Percentiles rank a stretch among this genome's conserved stretches.
phyloP scores from a whole-genome alignment of 2,797 vertebrate species.

The Pogoniulus pusillus region DNA sequence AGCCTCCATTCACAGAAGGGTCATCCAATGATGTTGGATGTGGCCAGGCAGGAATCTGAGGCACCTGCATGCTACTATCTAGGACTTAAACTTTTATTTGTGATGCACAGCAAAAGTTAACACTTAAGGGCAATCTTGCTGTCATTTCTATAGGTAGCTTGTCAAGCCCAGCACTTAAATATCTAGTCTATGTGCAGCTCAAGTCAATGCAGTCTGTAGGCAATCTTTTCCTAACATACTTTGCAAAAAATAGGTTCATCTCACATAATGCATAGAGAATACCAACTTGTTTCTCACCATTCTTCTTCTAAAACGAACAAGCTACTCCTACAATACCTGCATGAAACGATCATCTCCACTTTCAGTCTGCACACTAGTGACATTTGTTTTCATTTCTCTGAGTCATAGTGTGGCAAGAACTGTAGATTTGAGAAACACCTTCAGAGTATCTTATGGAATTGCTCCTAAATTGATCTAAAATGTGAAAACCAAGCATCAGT shows the following conservation, averaged over 20 bases:
- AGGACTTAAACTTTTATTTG: not conserved
- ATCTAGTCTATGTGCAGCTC: not conserved
- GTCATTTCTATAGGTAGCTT: not conserved
- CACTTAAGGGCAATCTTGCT: not conserved
- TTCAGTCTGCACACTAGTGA: not conserved
- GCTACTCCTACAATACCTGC: not conserved
- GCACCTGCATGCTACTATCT: not conserved
- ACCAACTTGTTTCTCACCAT: not conserved
- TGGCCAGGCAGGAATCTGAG: not conserved
- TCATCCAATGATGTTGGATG: not conserved
- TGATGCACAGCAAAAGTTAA: not conserved
- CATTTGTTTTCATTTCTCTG: not conserved
- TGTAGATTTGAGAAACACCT: not conserved
- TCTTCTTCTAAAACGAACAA: not conserved
- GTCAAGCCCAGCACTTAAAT: not conserved
- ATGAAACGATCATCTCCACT: not conserved
- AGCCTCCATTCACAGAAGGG: not conserved
- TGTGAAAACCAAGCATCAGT: slow-evolving; percentile 17
- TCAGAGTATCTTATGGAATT: not conserved
- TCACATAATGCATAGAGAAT: not conserved
- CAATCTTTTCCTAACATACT: not conserved
- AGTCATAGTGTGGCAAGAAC: not conserved
- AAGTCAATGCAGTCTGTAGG: not conserved
- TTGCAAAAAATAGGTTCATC: not conserved
- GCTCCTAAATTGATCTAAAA: not conserved